Percentiles rank a stretch among this genome's conserved stretches.
phyloP scores from a whole-genome alignment of 2,113 vertebrate genomes.

The Girardinichthys multiradiatus region DNA sequence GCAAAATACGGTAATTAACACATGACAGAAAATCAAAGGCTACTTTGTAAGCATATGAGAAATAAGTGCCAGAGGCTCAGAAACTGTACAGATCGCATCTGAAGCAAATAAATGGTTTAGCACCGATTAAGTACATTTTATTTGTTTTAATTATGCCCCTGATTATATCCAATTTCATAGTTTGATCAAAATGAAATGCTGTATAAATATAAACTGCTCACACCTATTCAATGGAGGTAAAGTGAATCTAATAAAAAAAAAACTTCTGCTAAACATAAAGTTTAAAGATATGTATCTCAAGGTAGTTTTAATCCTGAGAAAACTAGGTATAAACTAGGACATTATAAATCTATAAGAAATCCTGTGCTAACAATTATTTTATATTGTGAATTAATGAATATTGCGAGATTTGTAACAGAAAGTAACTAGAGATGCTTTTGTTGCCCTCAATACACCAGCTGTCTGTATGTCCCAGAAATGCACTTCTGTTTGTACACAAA shows the following conservation, averaged over 20 bases:
- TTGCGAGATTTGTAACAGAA: conserved; percentile 10
- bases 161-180: conserved; percentile 9
- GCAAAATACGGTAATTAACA: conserved; percentile 98
- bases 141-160: conserved; percentile 34
- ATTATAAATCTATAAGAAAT: neutral
- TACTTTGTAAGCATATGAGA: conserved; percentile 97
- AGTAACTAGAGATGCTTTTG: neutral
- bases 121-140: conserved; percentile 80
- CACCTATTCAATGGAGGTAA: neutral
- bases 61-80: conserved; percentile 91
- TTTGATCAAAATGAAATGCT: conserved; percentile 18
- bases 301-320: neutral
- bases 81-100: conserved; percentile 89
- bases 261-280: neutral
- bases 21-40: conserved; percentile 99
- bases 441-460: conserved; percentile 10
- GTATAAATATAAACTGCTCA: neutral
- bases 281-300: neutral
- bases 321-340: neutral
- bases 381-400: conserved; percentile 9
- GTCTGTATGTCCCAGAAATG: no score
- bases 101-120: conserved; percentile 91
- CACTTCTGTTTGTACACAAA: no score
- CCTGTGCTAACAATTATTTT: neutral
- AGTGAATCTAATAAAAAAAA: neutral